Evolutionary conservation across 37 sponge, comb jelly and placozoan species (phyloP).

Genomic region (Tethya wilhelma): DNA sequence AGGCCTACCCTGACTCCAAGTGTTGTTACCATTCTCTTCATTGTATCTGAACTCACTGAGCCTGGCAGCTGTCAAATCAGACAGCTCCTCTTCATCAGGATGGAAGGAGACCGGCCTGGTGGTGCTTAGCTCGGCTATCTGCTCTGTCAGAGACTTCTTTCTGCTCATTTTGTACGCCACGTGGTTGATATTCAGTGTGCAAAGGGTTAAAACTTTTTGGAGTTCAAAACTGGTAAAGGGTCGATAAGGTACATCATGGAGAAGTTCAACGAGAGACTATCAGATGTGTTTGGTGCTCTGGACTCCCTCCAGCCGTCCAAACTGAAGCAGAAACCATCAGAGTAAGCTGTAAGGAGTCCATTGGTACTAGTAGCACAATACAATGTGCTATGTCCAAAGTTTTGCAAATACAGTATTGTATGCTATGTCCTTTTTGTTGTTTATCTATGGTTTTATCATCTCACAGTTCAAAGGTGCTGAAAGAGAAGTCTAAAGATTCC

Average conservation of each 20-base stretch:
- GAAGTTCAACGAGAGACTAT: neutral
- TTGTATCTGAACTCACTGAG: constrained; percentile 25
- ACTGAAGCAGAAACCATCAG: neutral
- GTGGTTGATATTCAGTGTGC: too few species aligned
- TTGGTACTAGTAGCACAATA: too few species aligned
- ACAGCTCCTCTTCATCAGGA: constrained; percentile 43
- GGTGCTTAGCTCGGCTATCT: constrained; percentile 50
- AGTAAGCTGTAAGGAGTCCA: neutral
- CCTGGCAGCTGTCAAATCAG: constrained; percentile 26
- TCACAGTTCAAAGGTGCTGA: too few species aligned
- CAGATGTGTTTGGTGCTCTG: constrained; percentile 15
- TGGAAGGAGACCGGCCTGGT: constrained; percentile 65
- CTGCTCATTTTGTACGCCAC: too few species aligned
- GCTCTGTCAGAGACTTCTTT: constrained; percentile 55
- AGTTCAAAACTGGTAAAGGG: too few species aligned
- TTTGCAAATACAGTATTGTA: too few species aligned
- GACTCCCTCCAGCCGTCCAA: neutral
- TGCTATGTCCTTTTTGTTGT: too few species aligned
- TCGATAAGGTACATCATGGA: too few species aligned
- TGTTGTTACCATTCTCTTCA: neutral
- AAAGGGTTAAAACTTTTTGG: too few species aligned
- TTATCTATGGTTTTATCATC: too few species aligned
- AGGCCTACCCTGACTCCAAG: neutral
- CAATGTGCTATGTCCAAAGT: too few species aligned
- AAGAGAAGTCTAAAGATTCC: too few species aligned